A percentile compares a stretch with the other conserved stretches of the same genome.
These are phyloP conservation scores for Drosophila funebris DNA, from an alignment of 1,140 invertebrate genomes.

Conservation along the genomic window DNA sequence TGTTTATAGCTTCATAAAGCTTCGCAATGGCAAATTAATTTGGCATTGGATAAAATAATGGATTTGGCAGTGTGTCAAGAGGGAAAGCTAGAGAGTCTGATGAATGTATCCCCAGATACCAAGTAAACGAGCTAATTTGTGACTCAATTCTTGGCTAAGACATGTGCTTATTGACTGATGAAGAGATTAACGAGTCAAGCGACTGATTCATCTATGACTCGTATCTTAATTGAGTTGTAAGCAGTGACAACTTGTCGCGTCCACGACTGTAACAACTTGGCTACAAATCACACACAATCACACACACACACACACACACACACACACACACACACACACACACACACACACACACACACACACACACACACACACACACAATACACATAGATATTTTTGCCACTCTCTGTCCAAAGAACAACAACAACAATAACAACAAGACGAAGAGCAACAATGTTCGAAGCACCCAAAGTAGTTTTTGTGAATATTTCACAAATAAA, in stretches of 20 bases:
- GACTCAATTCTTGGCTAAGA: slow-evolving; percentile 3
- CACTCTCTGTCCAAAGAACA: slow-evolving; percentile 56
- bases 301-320: no score
- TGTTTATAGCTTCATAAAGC: slow-evolving; percentile 19
- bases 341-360: no score
- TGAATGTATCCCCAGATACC: background rate
- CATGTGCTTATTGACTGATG: background rate
- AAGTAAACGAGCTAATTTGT: background rate
- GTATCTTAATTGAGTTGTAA: background rate
- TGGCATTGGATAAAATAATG: slow-evolving; percentile 17
- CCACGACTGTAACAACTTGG: slow-evolving; percentile 49
- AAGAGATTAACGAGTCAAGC: background rate
- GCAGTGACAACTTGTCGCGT: slow-evolving; percentile 20
- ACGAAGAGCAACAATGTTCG: slow-evolving; percentile 20
- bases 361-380: background rate
- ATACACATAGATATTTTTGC: slow-evolving; percentile 46
- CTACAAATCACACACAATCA: slow-evolving; percentile 7
- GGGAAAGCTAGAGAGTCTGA: background rate
- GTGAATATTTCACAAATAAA: slow-evolving; percentile 48
- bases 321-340: no score
- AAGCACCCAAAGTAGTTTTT: slow-evolving; percentile 63
- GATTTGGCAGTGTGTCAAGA: slow-evolving; percentile 28
- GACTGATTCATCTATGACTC: background rate
- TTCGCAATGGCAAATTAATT: slow-evolving; percentile 21
- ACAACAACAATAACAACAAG: slow-evolving; percentile 33